Percentiles rank a stretch among this genome's conserved stretches.
phyloP scores from a whole-genome alignment of 2,888 invertebrate species.

The Tenthredo amoena region DNA sequence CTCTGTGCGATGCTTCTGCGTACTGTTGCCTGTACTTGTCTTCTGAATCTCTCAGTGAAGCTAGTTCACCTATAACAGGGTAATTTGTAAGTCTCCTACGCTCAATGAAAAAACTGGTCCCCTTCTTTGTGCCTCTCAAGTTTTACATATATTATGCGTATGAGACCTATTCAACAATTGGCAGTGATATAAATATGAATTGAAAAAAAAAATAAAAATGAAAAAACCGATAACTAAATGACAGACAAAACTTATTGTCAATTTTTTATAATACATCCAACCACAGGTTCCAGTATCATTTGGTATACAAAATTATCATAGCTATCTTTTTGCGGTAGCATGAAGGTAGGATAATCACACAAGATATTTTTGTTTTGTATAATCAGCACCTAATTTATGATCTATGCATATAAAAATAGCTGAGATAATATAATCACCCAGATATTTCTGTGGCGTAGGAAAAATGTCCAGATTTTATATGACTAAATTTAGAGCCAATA shows the following conservation, averaged over 20 bases:
- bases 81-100: constrained; percentile 63
- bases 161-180: not conserved
- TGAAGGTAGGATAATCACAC: not conserved
- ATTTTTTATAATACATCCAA: not conserved
- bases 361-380: not conserved
- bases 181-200: not conserved
- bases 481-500: not conserved
- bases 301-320: not conserved
- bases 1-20: constrained; percentile 92
- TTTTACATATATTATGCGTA: constrained; percentile 15
- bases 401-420: not conserved
- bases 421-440: not conserved
- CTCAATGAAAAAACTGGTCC: constrained; percentile 37
- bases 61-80: constrained; percentile 83
- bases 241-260: not conserved
- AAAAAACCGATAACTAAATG: not conserved
- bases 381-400: not conserved
- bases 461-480: not conserved
- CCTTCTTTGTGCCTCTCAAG: constrained; percentile 40
- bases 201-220: not conserved
- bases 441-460: not conserved
- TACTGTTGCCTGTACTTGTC: constrained; percentile 90
- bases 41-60: constrained; percentile 87
- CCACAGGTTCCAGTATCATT: not conserved
- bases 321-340: not conserved